These are phyloP conservation scores for Temnothorax ravouxi DNA, from an alignment of 2,888 invertebrate species.

Conservation along the genomic window DNA sequence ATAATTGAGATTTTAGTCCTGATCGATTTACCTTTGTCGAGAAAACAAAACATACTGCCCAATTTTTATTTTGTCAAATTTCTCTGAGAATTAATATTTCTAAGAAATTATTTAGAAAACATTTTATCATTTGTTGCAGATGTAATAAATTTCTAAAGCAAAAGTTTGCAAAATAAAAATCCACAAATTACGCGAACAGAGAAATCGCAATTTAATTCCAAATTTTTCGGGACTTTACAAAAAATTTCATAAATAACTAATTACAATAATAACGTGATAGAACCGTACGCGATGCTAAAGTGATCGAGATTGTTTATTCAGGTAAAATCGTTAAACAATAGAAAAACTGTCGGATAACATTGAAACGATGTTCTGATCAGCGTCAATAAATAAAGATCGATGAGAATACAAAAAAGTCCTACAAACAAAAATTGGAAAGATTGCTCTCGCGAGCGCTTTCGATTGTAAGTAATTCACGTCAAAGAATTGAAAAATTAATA, in stretches of 20 bases:
- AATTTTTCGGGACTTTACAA: neutral
- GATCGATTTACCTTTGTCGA: conserved; percentile 1
- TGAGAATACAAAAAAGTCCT: neutral
- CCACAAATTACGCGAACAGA: neutral
- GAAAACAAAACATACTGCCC: neutral
- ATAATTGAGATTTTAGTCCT: neutral
- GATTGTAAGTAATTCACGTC: neutral
- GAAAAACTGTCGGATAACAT: neutral
- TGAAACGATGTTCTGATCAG: neutral
- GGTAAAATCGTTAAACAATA: neutral
- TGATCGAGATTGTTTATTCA: neutral
- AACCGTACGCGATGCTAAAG: neutral
- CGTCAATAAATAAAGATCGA: neutral
- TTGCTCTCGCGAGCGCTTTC: neutral
- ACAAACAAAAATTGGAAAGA: neutral
- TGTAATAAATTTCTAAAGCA: neutral
- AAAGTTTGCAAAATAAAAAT: neutral
- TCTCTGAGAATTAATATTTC: neutral
- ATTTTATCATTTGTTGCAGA: neutral
- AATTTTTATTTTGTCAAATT: conserved; percentile 11
- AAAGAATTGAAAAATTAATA: neutral
- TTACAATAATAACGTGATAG: neutral
- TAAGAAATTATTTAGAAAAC: neutral
- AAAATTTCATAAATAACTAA: conserved; percentile 2
- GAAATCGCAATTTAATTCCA: neutral